Conservation (phyloP, 2,888 invertebrate species). For the Acrobasis suavella region DNA sequence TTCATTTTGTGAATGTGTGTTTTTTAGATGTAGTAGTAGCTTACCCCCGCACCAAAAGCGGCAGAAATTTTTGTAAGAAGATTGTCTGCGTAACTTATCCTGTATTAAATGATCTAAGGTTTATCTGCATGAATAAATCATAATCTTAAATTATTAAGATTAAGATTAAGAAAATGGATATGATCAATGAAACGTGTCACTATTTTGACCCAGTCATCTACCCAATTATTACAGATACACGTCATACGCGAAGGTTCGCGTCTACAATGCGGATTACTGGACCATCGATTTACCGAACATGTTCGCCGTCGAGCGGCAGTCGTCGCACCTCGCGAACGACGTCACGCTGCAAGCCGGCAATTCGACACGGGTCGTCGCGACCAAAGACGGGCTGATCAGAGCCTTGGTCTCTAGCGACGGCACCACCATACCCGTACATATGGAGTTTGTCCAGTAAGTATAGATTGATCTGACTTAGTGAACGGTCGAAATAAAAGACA, state of each 20-base stretch:
- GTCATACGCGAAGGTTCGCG: conserved; percentile 76
- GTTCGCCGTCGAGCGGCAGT: conserved; percentile 64
- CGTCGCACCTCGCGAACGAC: conserved; percentile 58
- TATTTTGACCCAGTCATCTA: no score
- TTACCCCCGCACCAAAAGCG: no score
- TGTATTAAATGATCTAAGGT: no score
- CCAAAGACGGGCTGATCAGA: conserved; percentile 87
- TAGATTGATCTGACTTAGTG: background rate
- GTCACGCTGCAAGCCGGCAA: conserved; percentile 58
- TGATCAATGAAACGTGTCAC: no score
- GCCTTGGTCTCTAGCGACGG: conserved; percentile 78
- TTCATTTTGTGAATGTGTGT: no score
- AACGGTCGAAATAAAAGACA: no score
- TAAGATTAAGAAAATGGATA: no score
- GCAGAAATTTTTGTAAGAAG: no score
- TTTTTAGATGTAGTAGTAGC: no score
- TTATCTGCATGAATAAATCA: no score
- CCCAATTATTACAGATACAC: conserved; percentile 57
- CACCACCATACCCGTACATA: conserved; percentile 82
- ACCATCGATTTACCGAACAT: conserved; percentile 68
- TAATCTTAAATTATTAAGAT: no score
- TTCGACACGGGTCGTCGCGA: conserved; percentile 83
- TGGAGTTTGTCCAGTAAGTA: conserved; percentile 89
- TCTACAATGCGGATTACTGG: conserved; percentile 80
- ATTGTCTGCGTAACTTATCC: no score